phyloP scores from a whole-genome alignment of 92 coral and sea anemone species.

The Desmophyllum pertusum region DNA sequence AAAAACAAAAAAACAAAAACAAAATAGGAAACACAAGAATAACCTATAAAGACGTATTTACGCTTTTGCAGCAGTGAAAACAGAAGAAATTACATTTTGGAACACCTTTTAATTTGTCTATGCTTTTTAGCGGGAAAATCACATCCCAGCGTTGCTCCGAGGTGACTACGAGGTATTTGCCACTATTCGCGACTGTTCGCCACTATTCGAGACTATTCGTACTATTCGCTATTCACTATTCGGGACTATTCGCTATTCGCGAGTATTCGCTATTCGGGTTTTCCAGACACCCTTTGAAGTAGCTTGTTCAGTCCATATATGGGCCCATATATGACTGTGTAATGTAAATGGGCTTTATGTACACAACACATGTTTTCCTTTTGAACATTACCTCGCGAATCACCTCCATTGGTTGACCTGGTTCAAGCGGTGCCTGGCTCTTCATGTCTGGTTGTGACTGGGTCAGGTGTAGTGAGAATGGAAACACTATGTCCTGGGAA shows the following conservation, averaged over 20 bases:
- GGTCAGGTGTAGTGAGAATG: constrained; percentile 74
- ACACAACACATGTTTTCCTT: no score
- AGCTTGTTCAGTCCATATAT: no score
- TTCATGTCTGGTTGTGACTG: constrained; percentile 70
- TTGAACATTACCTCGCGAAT: not conserved
- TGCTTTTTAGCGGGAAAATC: not conserved
- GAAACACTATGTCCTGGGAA: constrained; percentile 48
- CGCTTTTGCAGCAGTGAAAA: not conserved
- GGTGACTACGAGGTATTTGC: not conserved
- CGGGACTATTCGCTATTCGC: not conserved
- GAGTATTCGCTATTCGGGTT: not conserved
- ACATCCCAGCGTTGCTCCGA: not conserved
- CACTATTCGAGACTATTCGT: no score
- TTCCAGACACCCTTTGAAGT: not conserved
- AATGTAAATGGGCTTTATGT: no score
- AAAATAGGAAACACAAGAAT: not conserved
- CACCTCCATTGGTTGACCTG: not conserved
- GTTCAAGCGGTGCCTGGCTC: constrained; percentile 31
- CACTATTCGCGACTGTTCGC: not conserved
- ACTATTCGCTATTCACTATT: not conserved
- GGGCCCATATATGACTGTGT: no score
- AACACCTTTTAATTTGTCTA: not conserved
- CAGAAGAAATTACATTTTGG: not conserved
- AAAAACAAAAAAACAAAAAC: no score
- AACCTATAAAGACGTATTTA: no score